phyloP scores from a whole-genome alignment of 2,888 invertebrate species.

The Parnassius apollo region DNA sequence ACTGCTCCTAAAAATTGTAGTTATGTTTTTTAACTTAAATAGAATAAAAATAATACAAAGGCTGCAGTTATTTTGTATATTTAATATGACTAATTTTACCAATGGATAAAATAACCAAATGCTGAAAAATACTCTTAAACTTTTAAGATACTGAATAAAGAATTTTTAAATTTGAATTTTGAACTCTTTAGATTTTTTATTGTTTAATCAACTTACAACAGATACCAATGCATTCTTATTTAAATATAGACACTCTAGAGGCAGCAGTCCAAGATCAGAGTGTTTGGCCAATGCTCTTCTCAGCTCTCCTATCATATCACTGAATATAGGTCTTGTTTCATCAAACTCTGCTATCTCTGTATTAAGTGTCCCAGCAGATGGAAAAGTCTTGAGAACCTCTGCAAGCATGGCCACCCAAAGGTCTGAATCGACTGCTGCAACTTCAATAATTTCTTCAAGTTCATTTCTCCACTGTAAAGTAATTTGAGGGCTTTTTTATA shows the following conservation, averaged over 20 bases:
- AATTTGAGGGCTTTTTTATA: too few relatives aligned
- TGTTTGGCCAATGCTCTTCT: constrained; percentile 91
- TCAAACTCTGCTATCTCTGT: constrained; percentile 93
- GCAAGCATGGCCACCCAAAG: constrained; percentile 98
- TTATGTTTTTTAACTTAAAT: too few relatives aligned
- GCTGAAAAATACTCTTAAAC: too few relatives aligned
- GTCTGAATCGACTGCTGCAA: constrained; percentile 95
- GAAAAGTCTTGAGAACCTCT: constrained; percentile 96
- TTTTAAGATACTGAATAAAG: too few relatives aligned
- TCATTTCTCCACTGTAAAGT: constrained; percentile 93
- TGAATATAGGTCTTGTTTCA: constrained; percentile 93
- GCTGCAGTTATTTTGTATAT: too few relatives aligned
- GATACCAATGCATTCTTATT: constrained; percentile 95
- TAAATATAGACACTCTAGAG: constrained; percentile 97
- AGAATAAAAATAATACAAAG: too few relatives aligned
- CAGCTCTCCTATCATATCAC: constrained; percentile 93
- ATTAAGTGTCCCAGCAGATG: constrained; percentile 93
- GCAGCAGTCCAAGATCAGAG: constrained; percentile 92
- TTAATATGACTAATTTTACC: too few relatives aligned
- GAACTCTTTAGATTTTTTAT: too few relatives aligned
- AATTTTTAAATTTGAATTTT: too few relatives aligned
- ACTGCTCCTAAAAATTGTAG: too few relatives aligned
- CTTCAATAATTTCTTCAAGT: constrained; percentile 96
- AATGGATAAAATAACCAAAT: too few relatives aligned
- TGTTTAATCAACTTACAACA: constrained; percentile 81